Evolutionary conservation across 1,140 invertebrate species (phyloP), one percentile per base, ranked within the genome.

Genomic region (Sitophilus oryzae): DNA sequence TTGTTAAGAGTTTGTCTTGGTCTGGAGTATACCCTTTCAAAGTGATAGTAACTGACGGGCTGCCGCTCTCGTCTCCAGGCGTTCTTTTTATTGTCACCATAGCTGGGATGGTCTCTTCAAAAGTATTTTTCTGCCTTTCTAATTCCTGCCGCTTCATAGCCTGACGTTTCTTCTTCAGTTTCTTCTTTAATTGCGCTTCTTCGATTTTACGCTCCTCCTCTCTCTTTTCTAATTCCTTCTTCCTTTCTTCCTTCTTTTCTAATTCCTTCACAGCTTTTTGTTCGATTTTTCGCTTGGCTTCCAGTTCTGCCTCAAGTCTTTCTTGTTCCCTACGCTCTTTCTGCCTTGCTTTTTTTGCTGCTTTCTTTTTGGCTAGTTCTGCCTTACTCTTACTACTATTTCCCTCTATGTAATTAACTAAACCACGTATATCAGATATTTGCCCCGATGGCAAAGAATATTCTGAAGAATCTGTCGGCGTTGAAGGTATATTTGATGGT

Each of bases 71-170:
- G 4, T 77, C 77, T 56, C 83, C 80, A 72, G 82, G 80, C 0
- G 86, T 80, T 18, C 84, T 71, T 44, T 84, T 78, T 58, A 88
- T 87, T 1, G 85, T 88, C 3, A 88, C 85, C 69, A 87, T 86
- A 50, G 85, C 52, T 64, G 71, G 67, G 25, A 64, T 65, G 8
- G 63, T 65, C 67, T 73, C 64, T 58, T 69, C 67, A 15, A 72
- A 52, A 2, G 51, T 58, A 23, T 58, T 57, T 52, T 65, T 60
- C 23, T 58, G 46, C 52, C 52, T 42, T 52, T 45, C 44, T 8
- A 25, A 10, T 46, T 25, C 34, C 21, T 34, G n/a, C 14, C 50
- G 23, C 37, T 62, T 60, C 46, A 60, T 37, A 5, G 59, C 60
- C 48, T 61, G 58, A 11, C 44, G 46, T 47, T 58, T 43, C 25